phyloP scores from a whole-genome alignment of 2,888 invertebrate genomes.

The Ornithoptera alexandrae region DNA sequence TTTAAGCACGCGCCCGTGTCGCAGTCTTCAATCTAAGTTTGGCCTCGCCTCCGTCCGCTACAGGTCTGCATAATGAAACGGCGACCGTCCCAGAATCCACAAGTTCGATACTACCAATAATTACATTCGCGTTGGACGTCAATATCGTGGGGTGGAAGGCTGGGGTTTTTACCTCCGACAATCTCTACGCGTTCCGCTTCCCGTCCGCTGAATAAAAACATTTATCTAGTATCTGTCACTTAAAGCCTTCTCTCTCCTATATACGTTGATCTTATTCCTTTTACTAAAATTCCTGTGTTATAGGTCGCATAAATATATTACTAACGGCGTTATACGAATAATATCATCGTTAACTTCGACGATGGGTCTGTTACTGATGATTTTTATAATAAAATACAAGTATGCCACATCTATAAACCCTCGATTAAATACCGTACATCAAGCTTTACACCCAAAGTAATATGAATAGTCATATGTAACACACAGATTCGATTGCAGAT shows the following conservation, averaged over 20 bases:
- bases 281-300: constrained; percentile 71
- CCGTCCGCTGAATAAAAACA: constrained; percentile 72
- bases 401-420: constrained; percentile 45
- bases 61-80: constrained; percentile 74
- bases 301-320: constrained; percentile 73
- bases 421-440: neutral
- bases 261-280: constrained; percentile 77
- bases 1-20: constrained; percentile 74
- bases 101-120: constrained; percentile 65
- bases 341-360: constrained; percentile 68
- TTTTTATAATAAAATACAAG: constrained; percentile 54
- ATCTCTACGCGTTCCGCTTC: constrained; percentile 59
- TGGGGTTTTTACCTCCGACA: constrained; percentile 22
- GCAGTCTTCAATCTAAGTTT: constrained; percentile 78
- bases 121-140: constrained; percentile 46
- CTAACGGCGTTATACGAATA: constrained; percentile 70
- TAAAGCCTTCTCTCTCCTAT: constrained; percentile 75
- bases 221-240: constrained; percentile 79
- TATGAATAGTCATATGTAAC: too few relatives aligned
- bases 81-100: constrained; percentile 61
- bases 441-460: neutral
- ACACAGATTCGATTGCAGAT: too few relatives aligned
- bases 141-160: constrained; percentile 8
- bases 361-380: constrained; percentile 60
- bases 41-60: constrained; percentile 63